These are phyloP conservation scores for Metopolophium dirhodum DNA, from an alignment of 1,140 invertebrate genomes.

Conservation along the genomic window DNA sequence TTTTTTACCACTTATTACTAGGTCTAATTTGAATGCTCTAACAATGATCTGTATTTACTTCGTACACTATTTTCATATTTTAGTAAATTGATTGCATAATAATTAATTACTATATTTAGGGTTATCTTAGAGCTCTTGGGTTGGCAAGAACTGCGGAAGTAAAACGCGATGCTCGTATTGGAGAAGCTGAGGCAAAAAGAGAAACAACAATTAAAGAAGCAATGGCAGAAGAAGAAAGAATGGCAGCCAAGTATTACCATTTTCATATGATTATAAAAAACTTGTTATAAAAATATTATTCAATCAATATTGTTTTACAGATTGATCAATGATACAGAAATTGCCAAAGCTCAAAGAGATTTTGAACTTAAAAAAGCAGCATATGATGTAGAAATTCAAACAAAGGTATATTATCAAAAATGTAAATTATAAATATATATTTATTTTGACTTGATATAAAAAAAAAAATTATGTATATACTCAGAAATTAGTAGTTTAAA, in stretches of 20 bases:
- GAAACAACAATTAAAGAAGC: slow-evolving; percentile 92
- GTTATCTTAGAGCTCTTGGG: slow-evolving; percentile 92
- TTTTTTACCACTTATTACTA: too few species aligned
- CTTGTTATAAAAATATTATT: not conserved
- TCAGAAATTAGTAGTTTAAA: too few species aligned
- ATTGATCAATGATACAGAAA: slow-evolving; percentile 93
- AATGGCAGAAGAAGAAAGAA: slow-evolving; percentile 93
- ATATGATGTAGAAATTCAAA: slow-evolving; percentile 96
- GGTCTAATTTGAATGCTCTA: too few species aligned
- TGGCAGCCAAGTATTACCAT: slow-evolving; percentile 72
- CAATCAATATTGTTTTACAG: slow-evolving; percentile 63
- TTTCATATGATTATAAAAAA: not conserved
- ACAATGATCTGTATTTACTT: too few species aligned
- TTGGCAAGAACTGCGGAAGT: slow-evolving; percentile 97
- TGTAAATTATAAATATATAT: not conserved
- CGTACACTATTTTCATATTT: too few species aligned
- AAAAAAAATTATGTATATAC: too few species aligned
- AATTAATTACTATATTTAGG: slow-evolving; percentile 68
- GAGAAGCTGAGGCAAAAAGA: slow-evolving; percentile 90
- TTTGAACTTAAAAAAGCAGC: slow-evolving; percentile 97
- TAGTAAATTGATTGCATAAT: not conserved
- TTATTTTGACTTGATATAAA: too few species aligned
- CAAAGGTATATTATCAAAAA: slow-evolving; percentile 71
- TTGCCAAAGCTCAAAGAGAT: slow-evolving; percentile 93
- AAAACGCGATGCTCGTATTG: slow-evolving; percentile 93